phyloP scores from a whole-genome alignment of 2,888 invertebrate species.

The Crocallis elinguaria region DNA sequence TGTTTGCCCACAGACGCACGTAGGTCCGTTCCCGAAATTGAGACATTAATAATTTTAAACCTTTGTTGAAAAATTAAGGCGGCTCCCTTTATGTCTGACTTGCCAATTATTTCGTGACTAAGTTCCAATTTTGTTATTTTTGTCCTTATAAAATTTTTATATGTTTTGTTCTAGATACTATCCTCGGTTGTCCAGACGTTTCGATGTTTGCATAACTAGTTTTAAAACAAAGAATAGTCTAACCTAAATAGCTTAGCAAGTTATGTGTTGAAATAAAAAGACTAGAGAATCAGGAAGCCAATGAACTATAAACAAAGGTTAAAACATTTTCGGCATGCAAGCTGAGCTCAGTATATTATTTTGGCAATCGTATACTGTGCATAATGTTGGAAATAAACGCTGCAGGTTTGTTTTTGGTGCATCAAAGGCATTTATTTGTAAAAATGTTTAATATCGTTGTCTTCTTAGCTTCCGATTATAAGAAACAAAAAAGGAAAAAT shows the following conservation, averaged over 20 bases:
- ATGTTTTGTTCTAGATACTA: conserved; percentile 41
- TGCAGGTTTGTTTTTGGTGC: no score
- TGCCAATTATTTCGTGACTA: conserved; percentile 47
- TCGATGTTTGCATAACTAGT: conserved; percentile 37
- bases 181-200: conserved; percentile 27
- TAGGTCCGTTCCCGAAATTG: conserved; percentile 78
- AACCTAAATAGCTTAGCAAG: conserved; percentile 33
- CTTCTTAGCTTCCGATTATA: no score
- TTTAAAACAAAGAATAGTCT: conserved; percentile 36
- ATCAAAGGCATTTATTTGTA: no score
- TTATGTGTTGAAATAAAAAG: conserved; percentile 32
- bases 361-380: no score
- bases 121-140: conserved; percentile 49
- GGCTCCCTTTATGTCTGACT: conserved; percentile 57
- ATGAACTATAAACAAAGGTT: conserved; percentile 38
- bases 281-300: conserved; percentile 33
- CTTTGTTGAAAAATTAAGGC: conserved; percentile 57
- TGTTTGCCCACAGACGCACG: conserved; percentile 71
- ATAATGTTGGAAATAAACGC: no score
- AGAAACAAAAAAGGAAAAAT: no score
- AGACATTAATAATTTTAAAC: conserved; percentile 71
- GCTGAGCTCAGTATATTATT: background rate
- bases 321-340: conserved; percentile 10
- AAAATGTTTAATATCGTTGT: no score
- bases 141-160: conserved; percentile 36